Conservation (phyloP, 2,797 vertebrate genomes). For the Sphenopsis melanotis region DNA sequence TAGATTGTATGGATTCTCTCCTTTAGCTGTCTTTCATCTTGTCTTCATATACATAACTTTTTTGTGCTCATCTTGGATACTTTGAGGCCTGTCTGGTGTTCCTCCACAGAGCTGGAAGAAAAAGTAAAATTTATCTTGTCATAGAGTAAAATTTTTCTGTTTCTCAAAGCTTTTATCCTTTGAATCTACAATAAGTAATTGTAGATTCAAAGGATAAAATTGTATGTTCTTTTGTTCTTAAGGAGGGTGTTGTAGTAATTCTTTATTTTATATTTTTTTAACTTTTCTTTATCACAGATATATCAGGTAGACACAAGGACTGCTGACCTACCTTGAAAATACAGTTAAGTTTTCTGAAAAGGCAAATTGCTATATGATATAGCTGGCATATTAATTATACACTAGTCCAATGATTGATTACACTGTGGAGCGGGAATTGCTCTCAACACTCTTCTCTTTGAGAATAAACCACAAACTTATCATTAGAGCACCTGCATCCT, state of each 20-base stretch:
- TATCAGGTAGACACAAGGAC: neutral
- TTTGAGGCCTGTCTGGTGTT: fast-evolving
- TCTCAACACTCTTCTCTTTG: slow-evolving; percentile 60
- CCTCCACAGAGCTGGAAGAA: neutral
- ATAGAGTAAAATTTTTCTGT: neutral
- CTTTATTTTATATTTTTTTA: neutral
- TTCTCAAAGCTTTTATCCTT: neutral
- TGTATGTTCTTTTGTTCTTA: neutral
- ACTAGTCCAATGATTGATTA: slow-evolving; percentile 77
- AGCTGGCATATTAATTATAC: slow-evolving; percentile 78
- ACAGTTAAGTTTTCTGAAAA: slow-evolving; percentile 41
- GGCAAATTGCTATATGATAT: slow-evolving; percentile 68
- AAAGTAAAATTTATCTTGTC: neutral
- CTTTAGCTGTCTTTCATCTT: neutral
- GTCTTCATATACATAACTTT: neutral
- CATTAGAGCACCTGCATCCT: slow-evolving; percentile 72
- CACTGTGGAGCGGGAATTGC: slow-evolving; percentile 57
- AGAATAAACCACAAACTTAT: slow-evolving; percentile 43
- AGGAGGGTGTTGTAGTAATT: fast-evolving
- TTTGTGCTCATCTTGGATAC: neutral
- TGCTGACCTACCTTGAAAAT: slow-evolving; percentile 30
- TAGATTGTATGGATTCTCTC: neutral
- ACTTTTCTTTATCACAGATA: neutral
- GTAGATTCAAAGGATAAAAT: neutral
- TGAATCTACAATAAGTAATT: neutral